Percentiles rank a stretch among this genome's conserved stretches.
Conservation (phyloP, 2,888 invertebrate species). For the Thecocarcelia acutangulata region DNA sequence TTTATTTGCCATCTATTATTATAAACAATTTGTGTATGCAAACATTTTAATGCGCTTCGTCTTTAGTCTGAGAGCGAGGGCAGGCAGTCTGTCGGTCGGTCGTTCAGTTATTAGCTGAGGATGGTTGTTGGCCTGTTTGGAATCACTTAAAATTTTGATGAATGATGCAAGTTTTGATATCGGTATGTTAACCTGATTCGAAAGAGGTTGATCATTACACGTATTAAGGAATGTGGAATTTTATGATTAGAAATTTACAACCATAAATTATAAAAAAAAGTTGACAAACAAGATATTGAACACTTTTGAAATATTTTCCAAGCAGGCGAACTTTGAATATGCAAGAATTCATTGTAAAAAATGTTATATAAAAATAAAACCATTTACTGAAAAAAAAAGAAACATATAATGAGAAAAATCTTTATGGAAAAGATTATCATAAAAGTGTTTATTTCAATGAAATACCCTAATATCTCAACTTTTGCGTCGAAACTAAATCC, state of each 20-base stretch:
- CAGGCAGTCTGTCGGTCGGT: too few species aligned
- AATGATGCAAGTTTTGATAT: slow-evolving; percentile 38
- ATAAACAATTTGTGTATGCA: slow-evolving; percentile 18
- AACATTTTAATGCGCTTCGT: slow-evolving; percentile 2
- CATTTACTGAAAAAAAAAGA: too few species aligned
- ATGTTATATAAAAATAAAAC: too few species aligned
- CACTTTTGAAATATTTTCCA: background rate
- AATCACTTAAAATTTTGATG: slow-evolving; percentile 37
- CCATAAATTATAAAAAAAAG: background rate
- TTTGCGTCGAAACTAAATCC: too few species aligned
- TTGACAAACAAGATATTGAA: background rate
- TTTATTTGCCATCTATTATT: slow-evolving; percentile 38
- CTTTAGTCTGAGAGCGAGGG: slow-evolving; percentile 8
- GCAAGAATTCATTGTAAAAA: background rate
- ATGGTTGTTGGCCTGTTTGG: background rate
- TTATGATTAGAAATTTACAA: background rate
- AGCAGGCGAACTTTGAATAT: background rate
- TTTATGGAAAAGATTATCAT: too few species aligned
- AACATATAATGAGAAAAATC: too few species aligned
- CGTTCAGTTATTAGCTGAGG: slow-evolving; percentile 11
- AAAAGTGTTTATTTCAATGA: too few species aligned
- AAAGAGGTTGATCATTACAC: slow-evolving; percentile 26
- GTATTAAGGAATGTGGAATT: slow-evolving; percentile 16
- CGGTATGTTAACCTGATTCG: slow-evolving; percentile 31
- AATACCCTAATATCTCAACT: too few species aligned